Conservation (phyloP, 2,797 vertebrate genomes). For the Sardinella longiceps region DNA sequence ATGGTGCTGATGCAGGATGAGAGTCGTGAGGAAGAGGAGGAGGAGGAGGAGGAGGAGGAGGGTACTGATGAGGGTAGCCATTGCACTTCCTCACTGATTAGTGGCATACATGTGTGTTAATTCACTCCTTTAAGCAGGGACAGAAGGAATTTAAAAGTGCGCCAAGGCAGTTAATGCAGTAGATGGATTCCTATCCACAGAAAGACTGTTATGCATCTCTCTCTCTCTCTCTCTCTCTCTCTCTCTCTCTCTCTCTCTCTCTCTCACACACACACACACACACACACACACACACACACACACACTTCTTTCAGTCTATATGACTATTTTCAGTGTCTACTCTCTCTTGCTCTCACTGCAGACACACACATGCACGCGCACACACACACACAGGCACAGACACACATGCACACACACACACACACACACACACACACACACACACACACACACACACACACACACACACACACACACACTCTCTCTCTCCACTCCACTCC, state of each 20-base stretch:
- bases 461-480: neutral
- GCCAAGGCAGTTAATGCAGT: no score
- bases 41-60: neutral
- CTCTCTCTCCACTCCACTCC: neutral
- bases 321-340: neutral
- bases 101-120: no score
- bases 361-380: no score
- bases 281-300: no score
- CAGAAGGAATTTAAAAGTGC: no score
- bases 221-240: neutral
- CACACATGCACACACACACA: no score
- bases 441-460: no score
- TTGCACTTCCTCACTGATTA: neutral
- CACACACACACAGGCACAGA: no score
- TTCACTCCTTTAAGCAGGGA: no score
- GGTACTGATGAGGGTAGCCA: neutral
- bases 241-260: neutral
- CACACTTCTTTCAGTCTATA: slow-evolving; percentile 30
- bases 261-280: no score
- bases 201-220: neutral
- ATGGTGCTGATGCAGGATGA: neutral
- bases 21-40: neutral
- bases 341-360: neutral
- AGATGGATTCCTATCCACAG: no score
- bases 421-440: neutral